Evolutionary conservation across 2,888 invertebrate genomes (phyloP), one percentile per base, ranked within the genome.

Genomic region (Mallateleia sp.): DNA sequence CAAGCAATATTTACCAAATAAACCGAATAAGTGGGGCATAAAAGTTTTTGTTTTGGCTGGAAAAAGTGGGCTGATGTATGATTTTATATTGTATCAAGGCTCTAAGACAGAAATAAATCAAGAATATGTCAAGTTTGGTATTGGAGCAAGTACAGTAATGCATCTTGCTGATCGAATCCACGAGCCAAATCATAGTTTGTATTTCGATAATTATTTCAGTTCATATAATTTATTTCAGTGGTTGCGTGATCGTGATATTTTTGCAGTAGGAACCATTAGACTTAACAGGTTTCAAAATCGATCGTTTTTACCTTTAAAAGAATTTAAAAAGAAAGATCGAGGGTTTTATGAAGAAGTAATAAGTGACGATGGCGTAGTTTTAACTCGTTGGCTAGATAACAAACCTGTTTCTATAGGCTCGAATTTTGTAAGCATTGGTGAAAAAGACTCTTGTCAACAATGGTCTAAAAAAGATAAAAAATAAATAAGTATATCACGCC

Each of bases 71-170:
- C n/a, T 58, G 4, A 28, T 74, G 11, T 92, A 91, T 77, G 91
- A 93, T 78, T 92, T 91, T 66, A 67, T 91, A 24, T 85, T 92
- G n/a, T 92, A 93, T 75, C 92, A 93, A 84, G 91, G 91, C 14
- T 72, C 54, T 50, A 88, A 84, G 11, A 91, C 90, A 8, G 90
- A 90, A 88, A 54, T 93, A 15, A 87, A 89, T 52, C 25, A 56
- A 52, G 47, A 67, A 7, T 79, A 84, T 66, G 7, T 62, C 9
- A 38, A 45, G 47, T 88, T 86, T 79, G 89, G 90, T 11, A 66
- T 74, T 58, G 88, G 89, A 52, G 71, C 82, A 69, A 60, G 88
- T 20, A 88, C 81, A 32, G 88, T 89, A 25, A 71, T 89, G 80
- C 82, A 88, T 54, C 77, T 85, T 15, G 38, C 83, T 34, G 85